Percentiles rank a stretch among this genome's conserved stretches.
phyloP scores from a whole-genome alignment of 2,113 vertebrate species.

The Orthonyx spaldingii region DNA sequence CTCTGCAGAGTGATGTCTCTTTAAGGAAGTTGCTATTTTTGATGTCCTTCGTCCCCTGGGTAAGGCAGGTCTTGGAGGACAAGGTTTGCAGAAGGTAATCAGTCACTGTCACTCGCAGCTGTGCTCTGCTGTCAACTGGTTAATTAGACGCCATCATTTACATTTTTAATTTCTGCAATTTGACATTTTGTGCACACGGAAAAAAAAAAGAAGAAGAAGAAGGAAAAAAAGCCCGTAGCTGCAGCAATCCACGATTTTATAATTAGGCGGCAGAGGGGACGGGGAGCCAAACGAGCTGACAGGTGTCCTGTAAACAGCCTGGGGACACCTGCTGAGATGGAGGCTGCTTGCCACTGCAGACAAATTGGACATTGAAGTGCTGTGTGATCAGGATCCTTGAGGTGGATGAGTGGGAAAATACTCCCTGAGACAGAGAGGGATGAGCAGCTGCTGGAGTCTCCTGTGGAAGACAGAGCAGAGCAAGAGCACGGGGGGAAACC shows the following conservation, averaged over 20 bases:
- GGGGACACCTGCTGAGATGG: conserved; percentile 48
- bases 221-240: neutral
- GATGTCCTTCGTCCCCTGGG: conserved; percentile 32
- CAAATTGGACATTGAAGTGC: neutral
- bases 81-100: conserved; percentile 82
- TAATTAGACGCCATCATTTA: conserved; percentile 93
- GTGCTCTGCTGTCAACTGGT: conserved; percentile 87
- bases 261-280: conserved; percentile 66
- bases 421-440: neutral
- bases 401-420: neutral
- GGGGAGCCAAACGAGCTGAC: conserved; percentile 55
- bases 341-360: conserved; percentile 1
- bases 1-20: conserved; percentile 2
- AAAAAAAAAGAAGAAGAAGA: neutral
- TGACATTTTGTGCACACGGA: conserved; percentile 79
- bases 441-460: neutral
- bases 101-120: conserved; percentile 92
- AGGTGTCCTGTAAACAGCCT: conserved; percentile 59
- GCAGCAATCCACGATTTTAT: conserved; percentile 58
- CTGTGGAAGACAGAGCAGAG: neutral
- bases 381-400: neutral
- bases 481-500: neutral
- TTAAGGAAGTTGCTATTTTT: conserved; percentile 43
- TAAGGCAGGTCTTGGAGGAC: conserved; percentile 64
- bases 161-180: conserved; percentile 92